Evolutionary conservation across 2,888 invertebrate species (phyloP), one percentile per base, ranked within the genome.

Genomic region (Ganaspis brasiliensis): DNA sequence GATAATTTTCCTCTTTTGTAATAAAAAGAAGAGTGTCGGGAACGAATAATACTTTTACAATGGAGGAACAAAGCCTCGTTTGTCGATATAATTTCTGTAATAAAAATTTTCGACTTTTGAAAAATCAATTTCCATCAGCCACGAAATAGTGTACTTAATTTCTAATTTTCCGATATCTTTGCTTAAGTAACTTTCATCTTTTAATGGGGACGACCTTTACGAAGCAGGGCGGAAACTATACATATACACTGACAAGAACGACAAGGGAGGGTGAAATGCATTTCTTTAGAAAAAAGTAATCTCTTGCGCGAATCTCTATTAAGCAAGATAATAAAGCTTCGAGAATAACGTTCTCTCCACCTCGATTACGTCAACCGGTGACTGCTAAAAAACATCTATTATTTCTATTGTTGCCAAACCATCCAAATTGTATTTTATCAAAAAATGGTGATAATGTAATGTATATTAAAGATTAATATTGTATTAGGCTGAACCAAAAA

Each of bases 151-250:
- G 21, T 24, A 24, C 21, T 24, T 56, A 56, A 56, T 14, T 24
- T 26, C 24, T 14, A 56, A 56, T 56, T 56, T 56, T 26, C 56
- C 70, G 31, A 76, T 76, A 40, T 76, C 10, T n/a, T 45, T 52
- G 52, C 52, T 49, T 49, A 16, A 49, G 49, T 49, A n/a, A 52
- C 19, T 52, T 52, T 19, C 19, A 52, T 52, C 52, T 49, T 52
- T 52, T 52, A 52, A 45, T 45, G 45, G 45, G 45, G 4, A 4
- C 45, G 45, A 52, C 52, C 52, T 52, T 52, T 52, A 8, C 19
- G 16, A 52, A 52, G 9, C 52, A 19, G 52, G 52, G 2, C 52
- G n/a, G n/a, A 45, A 45, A 45, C 12, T 14, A 45, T 1, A 45
- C 14, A 40, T 14, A 12, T 14, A 45, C 3, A 45, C 45, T 14